Evolutionary conservation across 2,888 invertebrate species (phyloP), one percentile per base, ranked within the genome.

Genomic region (Drosophila seclusa): DNA sequence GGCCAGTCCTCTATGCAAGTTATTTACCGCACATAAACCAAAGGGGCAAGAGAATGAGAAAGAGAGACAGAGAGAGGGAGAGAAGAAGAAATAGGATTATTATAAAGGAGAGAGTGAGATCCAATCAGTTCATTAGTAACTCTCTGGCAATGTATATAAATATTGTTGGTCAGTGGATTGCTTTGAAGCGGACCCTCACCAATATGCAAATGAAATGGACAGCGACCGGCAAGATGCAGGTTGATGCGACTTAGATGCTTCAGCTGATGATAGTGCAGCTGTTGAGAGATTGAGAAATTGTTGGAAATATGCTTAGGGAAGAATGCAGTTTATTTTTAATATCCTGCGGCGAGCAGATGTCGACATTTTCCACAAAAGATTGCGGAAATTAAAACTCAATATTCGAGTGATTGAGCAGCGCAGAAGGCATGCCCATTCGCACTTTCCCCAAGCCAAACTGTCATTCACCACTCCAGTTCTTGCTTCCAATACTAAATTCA

Each of bases 371-470:
- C 67, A 76, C 65, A 84, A 86, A 84, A 76, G 76, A 59, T 58
- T 70, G 82, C 89, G 87, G 89, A 87, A 89, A 87, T 87, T 87
- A 87, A 87, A 87, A 87, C 87, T 87, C 89, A 87, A 87, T 89
- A 87, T 87, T 84, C 89, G 77, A 89, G 58, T 89, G 85, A 89
- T 83, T 81, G 87, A 77, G 58, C 70, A 67, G 64, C 36, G 70
- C 55, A 52, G 70, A 70, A 67, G 48, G 61, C 66, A 62, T 61
- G 53, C 59, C 40, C 64, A 54, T 32, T 60, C 52, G 18, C 45
- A 49, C 31, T 50, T 45, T 42, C 16, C 32, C 54, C 18, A 27
- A 31, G 2, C 40, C 40, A 18, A 48, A 38, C 18, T 48, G 34
- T 32, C 59, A 49, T 48, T 48, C 61, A 27, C 29, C n/a, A 21